Evolutionary conservation across 2,888 invertebrate genomes (phyloP).

Genomic region (Ormyrus thymus): DNA sequence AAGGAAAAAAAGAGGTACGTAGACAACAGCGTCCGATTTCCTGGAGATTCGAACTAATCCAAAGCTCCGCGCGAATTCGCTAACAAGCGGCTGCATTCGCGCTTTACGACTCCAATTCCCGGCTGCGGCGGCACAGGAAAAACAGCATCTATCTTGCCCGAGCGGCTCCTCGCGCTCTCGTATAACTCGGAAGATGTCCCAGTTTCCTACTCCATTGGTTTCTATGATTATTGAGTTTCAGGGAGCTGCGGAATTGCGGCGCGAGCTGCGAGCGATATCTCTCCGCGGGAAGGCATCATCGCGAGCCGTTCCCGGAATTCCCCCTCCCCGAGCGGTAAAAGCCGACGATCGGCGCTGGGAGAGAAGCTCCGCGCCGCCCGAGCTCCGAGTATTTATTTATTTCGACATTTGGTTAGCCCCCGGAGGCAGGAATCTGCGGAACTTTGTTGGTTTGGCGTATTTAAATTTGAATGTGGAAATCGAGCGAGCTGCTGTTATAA

Average conservation of each 20-base stretch:
- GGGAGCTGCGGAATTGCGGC: constrained; percentile 14
- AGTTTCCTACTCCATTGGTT: constrained; percentile 48
- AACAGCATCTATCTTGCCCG: constrained; percentile 47
- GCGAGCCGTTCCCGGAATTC: constrained; percentile 10
- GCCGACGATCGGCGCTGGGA: too few species aligned
- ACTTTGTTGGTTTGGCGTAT: too few species aligned
- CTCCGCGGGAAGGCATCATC: neutral
- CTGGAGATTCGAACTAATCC: neutral
- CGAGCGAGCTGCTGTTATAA: too few species aligned
- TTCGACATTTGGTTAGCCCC: too few species aligned
- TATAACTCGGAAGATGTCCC: constrained; percentile 35
- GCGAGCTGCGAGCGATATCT: constrained; percentile 16
- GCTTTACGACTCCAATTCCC: constrained; percentile 39
- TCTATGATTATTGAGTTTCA: constrained; percentile 52
- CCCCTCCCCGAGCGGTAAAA: neutral
- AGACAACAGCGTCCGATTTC: neutral
- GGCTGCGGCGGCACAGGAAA: constrained; percentile 19
- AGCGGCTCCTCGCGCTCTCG: constrained; percentile 1
- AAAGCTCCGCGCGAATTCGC: constrained; percentile 1
- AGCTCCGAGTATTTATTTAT: too few species aligned
- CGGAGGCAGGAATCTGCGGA: too few species aligned
- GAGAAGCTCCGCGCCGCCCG: too few species aligned
- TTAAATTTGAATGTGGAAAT: too few species aligned
- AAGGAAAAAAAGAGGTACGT: constrained; percentile 16
- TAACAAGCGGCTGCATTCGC: neutral